Evolutionary conservation across 2,797 vertebrate species (phyloP).

Genomic region (Pseudocheirus occidentalis): DNA sequence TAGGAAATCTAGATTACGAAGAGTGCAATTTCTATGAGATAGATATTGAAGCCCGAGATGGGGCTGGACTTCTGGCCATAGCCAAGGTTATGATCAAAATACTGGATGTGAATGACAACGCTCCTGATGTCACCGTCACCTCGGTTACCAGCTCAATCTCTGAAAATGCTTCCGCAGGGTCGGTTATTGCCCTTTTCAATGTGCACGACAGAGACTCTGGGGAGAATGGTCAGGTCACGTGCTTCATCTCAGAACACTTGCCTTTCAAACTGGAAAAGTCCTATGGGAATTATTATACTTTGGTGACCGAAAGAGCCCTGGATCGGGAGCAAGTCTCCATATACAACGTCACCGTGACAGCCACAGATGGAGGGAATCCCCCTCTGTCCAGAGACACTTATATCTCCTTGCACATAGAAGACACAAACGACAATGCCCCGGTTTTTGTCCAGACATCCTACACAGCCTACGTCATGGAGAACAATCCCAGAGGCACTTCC

Average conservation of each 20-base stretch:
- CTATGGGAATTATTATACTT: slow-evolving; percentile 86
- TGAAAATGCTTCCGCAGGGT: slow-evolving; percentile 80
- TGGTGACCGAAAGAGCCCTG: slow-evolving; percentile 84
- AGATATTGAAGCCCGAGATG: slow-evolving; percentile 86
- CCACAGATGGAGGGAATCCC: slow-evolving; percentile 85
- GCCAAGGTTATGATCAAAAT: slow-evolving; percentile 85
- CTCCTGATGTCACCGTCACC: slow-evolving; percentile 79
- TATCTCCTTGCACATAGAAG: slow-evolving; percentile 84
- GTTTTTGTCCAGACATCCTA: slow-evolving; percentile 84
- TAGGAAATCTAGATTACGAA: slow-evolving; percentile 84
- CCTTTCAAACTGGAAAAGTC: slow-evolving; percentile 87
- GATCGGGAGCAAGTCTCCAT: slow-evolving; percentile 86
- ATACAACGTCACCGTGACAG: slow-evolving; percentile 87
- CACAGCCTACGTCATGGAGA: slow-evolving; percentile 88
- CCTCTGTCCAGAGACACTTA: slow-evolving; percentile 80
- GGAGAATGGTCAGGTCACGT: slow-evolving; percentile 82
- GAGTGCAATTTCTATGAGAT: slow-evolving; percentile 84
- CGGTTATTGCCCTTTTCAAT: slow-evolving; percentile 87
- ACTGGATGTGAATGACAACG: slow-evolving; percentile 79
- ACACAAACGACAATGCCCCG: slow-evolving; percentile 90
- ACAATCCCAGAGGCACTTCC: slow-evolving; percentile 87
- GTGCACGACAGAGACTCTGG: slow-evolving; percentile 85
- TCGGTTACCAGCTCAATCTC: slow-evolving; percentile 73
- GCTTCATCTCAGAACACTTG: slow-evolving; percentile 82
- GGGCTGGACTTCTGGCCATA: slow-evolving; percentile 80